These are phyloP conservation scores for Melinaea menophilus DNA, from an alignment of 2,888 invertebrate genomes.

Conservation along the genomic window DNA sequence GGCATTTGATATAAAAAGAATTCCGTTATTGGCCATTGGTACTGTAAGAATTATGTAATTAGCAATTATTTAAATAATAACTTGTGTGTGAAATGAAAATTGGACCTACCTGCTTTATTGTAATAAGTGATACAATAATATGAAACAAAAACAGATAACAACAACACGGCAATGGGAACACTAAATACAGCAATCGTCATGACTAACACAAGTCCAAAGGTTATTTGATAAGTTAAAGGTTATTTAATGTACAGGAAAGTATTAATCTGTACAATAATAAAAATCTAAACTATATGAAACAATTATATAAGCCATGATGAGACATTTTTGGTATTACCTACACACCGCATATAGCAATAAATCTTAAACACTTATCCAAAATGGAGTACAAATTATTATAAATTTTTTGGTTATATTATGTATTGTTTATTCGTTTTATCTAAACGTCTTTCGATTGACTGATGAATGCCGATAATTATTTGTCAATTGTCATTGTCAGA, in stretches of 20 bases:
- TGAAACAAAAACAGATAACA: conserved; percentile 50
- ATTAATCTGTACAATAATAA: not conserved
- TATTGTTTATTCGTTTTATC: no score
- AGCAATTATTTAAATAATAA: conserved; percentile 16
- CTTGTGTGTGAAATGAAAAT: conserved; percentile 11
- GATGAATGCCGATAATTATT: no score
- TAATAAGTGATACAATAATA: conserved; percentile 46
- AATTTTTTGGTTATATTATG: not conserved
- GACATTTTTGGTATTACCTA: conserved; percentile 13
- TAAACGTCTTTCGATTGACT: no score
- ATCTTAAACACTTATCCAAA: not conserved
- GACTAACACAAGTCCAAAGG: conserved; percentile 12
- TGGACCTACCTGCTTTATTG: conserved; percentile 51
- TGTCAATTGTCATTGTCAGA: no score
- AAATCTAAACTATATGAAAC: not conserved
- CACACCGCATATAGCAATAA: conserved; percentile 3
- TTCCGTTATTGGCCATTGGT: conserved; percentile 84
- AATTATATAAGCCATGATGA: conserved; percentile 7
- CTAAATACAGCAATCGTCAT: conserved; percentile 24
- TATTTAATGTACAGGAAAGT: no score
- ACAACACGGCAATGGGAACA: conserved; percentile 42
- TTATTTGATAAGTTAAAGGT: not conserved
- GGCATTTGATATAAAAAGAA: conserved; percentile 86
- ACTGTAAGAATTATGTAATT: conserved; percentile 27
- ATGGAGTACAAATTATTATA: not conserved